These are phyloP conservation scores for Poeciliopsis infans DNA, from an alignment of 2,797 vertebrate species.

Conservation along the genomic window DNA sequence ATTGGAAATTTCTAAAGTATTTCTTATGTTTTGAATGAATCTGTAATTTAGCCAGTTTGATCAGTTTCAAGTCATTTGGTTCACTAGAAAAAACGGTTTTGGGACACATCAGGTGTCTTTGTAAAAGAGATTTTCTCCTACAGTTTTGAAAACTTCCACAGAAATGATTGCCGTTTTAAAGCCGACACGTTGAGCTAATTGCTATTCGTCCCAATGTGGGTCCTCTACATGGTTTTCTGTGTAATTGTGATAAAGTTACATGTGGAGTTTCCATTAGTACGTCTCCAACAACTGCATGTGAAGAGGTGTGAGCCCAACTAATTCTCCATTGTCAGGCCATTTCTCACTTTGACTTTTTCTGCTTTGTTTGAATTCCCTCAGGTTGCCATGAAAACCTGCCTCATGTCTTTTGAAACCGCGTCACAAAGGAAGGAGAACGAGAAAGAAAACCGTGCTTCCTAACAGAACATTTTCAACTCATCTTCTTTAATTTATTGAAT, in stretches of 20 bases:
- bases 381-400: conserved; percentile 31
- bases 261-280: conserved; percentile 5
- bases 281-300: background rate
- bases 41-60: background rate
- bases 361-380: conserved; percentile 5
- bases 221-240: background rate
- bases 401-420: conserved; percentile 21
- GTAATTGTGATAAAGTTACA: conserved; percentile 1
- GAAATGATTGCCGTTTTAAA: background rate
- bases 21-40: background rate
- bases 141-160: background rate
- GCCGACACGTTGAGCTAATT: background rate
- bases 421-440: background rate
- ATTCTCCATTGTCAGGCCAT: background rate
- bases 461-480: conserved; percentile 13
- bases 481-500: conserved; percentile 3
- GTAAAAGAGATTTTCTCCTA: background rate
- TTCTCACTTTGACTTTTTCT: background rate
- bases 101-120: background rate
- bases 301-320: background rate
- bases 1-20: background rate
- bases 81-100: background rate
- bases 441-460: conserved; percentile 21
- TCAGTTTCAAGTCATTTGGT: background rate
- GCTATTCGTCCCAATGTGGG: background rate